Evolutionary conservation across 2,888 invertebrate species (phyloP), one percentile per base, ranked within the genome.

Genomic region (Drosophila histrio): DNA sequence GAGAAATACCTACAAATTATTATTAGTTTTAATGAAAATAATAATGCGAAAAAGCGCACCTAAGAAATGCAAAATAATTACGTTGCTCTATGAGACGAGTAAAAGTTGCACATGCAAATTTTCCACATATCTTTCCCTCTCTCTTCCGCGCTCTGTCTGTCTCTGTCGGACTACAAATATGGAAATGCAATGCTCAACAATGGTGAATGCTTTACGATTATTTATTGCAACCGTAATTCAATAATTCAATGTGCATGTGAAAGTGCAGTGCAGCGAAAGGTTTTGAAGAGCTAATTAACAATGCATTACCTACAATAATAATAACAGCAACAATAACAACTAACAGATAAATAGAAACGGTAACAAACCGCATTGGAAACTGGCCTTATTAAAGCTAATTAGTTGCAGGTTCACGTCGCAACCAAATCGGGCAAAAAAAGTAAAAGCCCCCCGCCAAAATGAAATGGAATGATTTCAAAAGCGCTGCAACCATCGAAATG

Each of bases 231-330:
- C 64, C 44, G 81, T 77, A 77, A 83, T 64, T 72, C 81, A 72
- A 80, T 87, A 80, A 72, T 63, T 87, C 68, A 77, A 65, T 65
- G 60, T 59, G 52, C 58, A 87, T 62, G 85, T 87, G 80, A 81
- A 81, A 81, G 80, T 87, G 72, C 87, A 83, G 66, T 79, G 76
- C 44, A 41, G 87, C 80, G 87, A 80, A 80, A 86, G 80, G 80
- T 66, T 44, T 32, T 30, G 38, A 65, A 66, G 17, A 54, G 38
- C 26, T 41, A 52, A 65, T 49, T 58, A 41, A 66, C 68, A 61
- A 50, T 49, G 41, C 41, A 52, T 19, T 43, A 44, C 28, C 43
- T 44, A 43, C 26, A 50, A 44, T 38, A 44, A 26, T 9, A 49
- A 56, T 17, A 56, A 30, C 19, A 46, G 50, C 15, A 52, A 39